phyloP scores from a whole-genome alignment of 2,113 vertebrate genomes.

The Nibea coibor region DNA sequence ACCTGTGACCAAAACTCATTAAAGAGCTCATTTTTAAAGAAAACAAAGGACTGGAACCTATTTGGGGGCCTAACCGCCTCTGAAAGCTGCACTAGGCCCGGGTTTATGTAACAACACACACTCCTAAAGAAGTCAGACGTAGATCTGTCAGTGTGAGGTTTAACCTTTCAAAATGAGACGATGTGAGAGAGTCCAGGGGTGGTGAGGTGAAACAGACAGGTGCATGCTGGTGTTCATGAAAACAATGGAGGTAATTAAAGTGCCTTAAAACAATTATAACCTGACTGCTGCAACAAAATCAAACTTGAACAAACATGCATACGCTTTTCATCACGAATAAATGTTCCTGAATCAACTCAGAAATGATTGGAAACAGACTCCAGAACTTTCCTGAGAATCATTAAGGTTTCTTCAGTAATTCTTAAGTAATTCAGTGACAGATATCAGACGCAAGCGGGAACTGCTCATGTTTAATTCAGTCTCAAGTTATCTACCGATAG shows the following conservation, averaged over 20 bases:
- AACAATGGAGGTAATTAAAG: background rate
- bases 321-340: background rate
- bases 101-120: background rate
- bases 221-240: no score
- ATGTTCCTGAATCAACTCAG: background rate
- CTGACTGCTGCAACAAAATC: no score
- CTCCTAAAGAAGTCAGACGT: background rate
- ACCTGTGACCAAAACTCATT: slow-evolving; percentile 23
- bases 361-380: background rate
- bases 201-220: no score
- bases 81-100: background rate
- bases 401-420: background rate
- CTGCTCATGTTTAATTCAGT: background rate
- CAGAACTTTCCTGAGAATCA: background rate
- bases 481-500: no score
- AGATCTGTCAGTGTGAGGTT: background rate
- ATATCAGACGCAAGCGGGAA: background rate
- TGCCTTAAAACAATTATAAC: background rate
- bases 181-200: no score
- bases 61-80: background rate
- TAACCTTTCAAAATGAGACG: no score
- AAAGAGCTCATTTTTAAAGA: background rate
- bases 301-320: background rate
- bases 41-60: background rate
- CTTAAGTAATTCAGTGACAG: background rate